A percentile compares a stretch with the other conserved stretches of the same genome.
Conservation (phyloP, 53 echinoderm and acorn worm species). For the Pentamera pediparva region DNA sequence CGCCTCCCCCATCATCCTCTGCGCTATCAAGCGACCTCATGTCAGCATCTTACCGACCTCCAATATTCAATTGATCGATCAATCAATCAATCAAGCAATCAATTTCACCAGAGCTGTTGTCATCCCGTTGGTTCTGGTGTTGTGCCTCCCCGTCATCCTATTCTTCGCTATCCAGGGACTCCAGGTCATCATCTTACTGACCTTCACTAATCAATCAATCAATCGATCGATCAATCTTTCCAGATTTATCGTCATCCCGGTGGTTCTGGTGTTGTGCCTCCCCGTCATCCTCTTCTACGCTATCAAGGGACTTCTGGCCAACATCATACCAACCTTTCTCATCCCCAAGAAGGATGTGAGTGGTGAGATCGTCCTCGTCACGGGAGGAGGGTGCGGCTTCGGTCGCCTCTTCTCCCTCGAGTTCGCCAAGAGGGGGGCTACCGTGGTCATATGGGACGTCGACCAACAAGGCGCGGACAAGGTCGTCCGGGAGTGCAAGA, state of each 20-base stretch:
- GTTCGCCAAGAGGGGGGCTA: constrained; percentile 61
- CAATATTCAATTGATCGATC: too few relatives aligned
- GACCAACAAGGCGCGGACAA: constrained; percentile 46
- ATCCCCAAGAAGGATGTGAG: constrained; percentile 62
- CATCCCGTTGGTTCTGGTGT: neutral
- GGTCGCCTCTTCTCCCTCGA: constrained; percentile 61
- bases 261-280: constrained; percentile 23
- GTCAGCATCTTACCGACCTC: too few relatives aligned
- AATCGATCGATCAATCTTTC: too few relatives aligned
- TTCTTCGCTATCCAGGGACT: constrained; percentile 43
- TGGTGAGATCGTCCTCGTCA: constrained; percentile 79
- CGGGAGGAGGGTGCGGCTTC: constrained; percentile 72
- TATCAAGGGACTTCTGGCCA: constrained; percentile 29
- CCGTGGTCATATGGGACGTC: constrained; percentile 71
- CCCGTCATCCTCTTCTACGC: constrained; percentile 18
- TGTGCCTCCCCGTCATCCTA: constrained; percentile 1
- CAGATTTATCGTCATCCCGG: constrained; percentile 3
- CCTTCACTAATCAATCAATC: too few relatives aligned
- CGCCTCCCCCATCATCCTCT: too few relatives aligned
- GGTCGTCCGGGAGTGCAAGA: constrained; percentile 49
- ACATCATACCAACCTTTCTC: constrained; percentile 39
- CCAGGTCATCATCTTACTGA: constrained; percentile 14
- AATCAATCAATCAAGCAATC: too few relatives aligned
- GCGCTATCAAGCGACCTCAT: too few relatives aligned
- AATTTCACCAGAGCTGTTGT: neutral